Conservation (phyloP, 2,797 vertebrate species). For the Cynopterus sphinx region DNA sequence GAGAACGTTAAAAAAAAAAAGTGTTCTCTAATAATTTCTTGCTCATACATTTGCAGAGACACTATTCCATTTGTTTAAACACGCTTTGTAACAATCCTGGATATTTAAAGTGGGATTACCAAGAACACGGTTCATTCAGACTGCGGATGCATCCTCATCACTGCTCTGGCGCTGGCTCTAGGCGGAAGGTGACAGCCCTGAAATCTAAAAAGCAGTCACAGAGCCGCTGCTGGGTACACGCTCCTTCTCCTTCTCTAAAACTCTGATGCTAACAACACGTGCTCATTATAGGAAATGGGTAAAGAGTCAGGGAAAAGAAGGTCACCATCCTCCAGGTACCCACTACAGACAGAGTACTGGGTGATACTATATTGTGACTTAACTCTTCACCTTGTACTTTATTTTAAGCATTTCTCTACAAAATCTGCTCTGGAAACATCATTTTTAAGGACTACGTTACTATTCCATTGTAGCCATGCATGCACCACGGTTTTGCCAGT, state of each 20-base stretch:
- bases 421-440: neutral
- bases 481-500: neutral
- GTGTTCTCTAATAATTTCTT: neutral
- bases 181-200: neutral
- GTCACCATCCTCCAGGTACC: neutral
- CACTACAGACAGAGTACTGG: fast-evolving
- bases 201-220: neutral
- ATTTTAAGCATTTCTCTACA: neutral
- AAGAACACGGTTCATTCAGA: neutral
- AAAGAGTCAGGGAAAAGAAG: neutral
- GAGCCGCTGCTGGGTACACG: neutral
- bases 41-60: neutral
- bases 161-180: neutral
- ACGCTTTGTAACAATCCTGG: neutral
- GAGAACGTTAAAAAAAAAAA: neutral
- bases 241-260: neutral
- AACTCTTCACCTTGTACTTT: neutral
- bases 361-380: fast-evolving
- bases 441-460: neutral
- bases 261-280: neutral
- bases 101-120: neutral
- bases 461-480: neutral
- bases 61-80: neutral
- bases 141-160: neutral
- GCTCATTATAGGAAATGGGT: neutral